Base-by-base conservation (phyloP, 2,888 invertebrate genomes). In the Drosophila algonquin region DNA sequence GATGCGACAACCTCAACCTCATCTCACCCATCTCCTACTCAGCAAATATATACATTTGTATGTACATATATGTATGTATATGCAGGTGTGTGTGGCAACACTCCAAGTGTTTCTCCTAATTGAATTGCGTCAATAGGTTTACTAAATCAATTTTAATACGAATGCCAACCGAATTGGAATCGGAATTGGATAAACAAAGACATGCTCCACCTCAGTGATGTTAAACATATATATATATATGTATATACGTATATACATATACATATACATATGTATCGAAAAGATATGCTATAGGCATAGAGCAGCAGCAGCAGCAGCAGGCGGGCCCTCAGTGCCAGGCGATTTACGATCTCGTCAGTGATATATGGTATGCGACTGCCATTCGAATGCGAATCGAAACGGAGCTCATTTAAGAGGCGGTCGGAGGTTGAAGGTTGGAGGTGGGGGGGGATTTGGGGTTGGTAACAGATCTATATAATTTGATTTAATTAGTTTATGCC, bases 401-500 rank as follows among this genome's bases (percentile, higher is more conserved):
- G 27, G n/a, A 51, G 50, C 24, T 51, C 12, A 14, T 35, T 35
- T 35, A 35, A 35, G 35, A 35, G 30, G 30, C 30, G 32, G 32
- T 21, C 3, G 21, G 21, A 12, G 32, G 32, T 3, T 3, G 32
- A 10, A 32, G 9, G 10, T 3, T 0, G 10, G 3, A 2, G 8
- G 30, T 27, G 8, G 30, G 30, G 35, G 4, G 35, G 35, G 6
- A 24, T 5, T 6, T 6, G 40, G 40, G 14, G 6, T 1, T 8
- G 6, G 24, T 24, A 40, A 40, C n/a, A n/a, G 14, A 24, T 70
- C 60, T 30, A 80, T 47, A 78, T 84, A 87, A 79, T 76, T 82
- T 73, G 75, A 87, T 83, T 83, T 86, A 85, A 85, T 85, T 88
- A 83, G 79, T 80, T 86, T 71, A 75, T 80, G 79, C 74, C 75